Base-by-base conservation (phyloP, 2,888 invertebrate species). In the Pachymerium ferrugineum region DNA sequence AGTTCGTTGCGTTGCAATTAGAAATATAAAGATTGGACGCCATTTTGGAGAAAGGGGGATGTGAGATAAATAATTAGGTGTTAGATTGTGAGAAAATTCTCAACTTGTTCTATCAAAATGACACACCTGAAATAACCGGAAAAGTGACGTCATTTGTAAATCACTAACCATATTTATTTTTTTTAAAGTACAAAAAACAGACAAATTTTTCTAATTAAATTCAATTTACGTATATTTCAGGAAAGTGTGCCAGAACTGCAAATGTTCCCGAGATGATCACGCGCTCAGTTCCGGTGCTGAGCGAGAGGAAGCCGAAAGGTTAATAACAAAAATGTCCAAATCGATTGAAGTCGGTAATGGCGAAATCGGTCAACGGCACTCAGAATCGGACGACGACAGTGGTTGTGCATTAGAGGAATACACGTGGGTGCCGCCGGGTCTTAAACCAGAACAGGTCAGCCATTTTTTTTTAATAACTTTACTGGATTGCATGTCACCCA, bases 341-440 rank as follows among this genome's bases (percentile, higher is more conserved):
- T 74, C 73, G 76, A n/a, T n/a, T n/a, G n/a, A n/a, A n/a, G 76
- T 4, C 83, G 82, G n/a, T 35, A 75, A 80, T 80, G 54, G 84
- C 72, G 80, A 84, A 76, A 90, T 91, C 80, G 90, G 91, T 74
- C 92, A 92, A 80, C 84, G 93, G 76, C 92, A 93, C 80, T 93
- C 94, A 70, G 94, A 95, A 82, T 94, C 94, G 76, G 98, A 98
- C 82, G 97, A 97, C 82, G 98, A 98, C 84, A 94, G 94, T 73
- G 97, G 98, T 10, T 98, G 97, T 83, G 97, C 97, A 25, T 85
- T 98, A 77, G 97, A 98, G 83, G 97, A 98, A 83, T 97, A 97
- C 83, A 95, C 96, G 1, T 98, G 97, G 97, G 94, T 97, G 76
- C 98, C 98, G 42, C 94, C 94, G 1, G 97, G 97, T 76, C 86